Conservation (phyloP, 2,113 vertebrate species). For the Elanoides forficatus region DNA sequence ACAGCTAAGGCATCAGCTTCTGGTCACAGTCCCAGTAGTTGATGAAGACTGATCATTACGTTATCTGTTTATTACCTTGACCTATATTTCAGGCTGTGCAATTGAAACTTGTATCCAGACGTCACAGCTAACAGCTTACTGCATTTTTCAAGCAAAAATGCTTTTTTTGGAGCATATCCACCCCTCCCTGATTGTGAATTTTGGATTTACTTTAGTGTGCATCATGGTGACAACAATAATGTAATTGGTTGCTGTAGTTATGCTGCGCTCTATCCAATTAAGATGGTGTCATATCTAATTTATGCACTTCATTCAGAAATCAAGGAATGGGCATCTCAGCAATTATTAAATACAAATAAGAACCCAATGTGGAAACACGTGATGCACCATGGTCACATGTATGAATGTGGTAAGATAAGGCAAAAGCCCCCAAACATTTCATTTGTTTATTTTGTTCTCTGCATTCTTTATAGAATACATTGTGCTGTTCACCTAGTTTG, state of each 20-base stretch:
- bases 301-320: neutral
- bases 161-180: neutral
- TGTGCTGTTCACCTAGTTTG: neutral
- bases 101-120: neutral
- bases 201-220: neutral
- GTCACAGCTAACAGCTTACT: neutral
- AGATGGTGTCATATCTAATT: neutral
- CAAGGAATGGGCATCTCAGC: neutral
- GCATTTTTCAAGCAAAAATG: neutral
- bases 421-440: neutral
- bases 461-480: neutral
- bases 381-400: no score
- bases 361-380: neutral
- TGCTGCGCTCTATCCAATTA: neutral
- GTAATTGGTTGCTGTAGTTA: neutral
- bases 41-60: neutral
- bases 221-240: neutral
- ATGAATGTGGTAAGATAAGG: neutral
- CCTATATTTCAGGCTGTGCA: neutral
- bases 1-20: neutral
- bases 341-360: neutral
- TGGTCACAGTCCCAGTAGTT: neutral
- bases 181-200: neutral
- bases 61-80: neutral
- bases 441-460: neutral